Base-by-base conservation (phyloP, 2,888 invertebrate genomes). In the Sesia apiformis region DNA sequence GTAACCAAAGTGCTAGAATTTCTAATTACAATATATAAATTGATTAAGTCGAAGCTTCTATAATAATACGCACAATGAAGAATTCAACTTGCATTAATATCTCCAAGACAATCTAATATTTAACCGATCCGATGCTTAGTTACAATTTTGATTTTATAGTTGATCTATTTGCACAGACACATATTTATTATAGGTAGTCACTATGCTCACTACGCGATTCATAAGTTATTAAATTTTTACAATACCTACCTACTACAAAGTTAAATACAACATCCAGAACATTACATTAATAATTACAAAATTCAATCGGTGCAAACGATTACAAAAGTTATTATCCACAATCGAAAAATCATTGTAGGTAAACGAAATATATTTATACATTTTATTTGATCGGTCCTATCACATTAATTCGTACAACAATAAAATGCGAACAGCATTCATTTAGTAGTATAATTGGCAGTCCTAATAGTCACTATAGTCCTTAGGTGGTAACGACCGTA, bases 211-310 rank as follows among this genome's bases (percentile, higher is more conserved):
- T 84, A 86, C 82, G 79, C 74, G 67, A 84, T 80, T 82, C 79
- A 78, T 79, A 79, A 77, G 72, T 85, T 78, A 79, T 77, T 78
- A 77, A 74, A 72, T 81, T 80, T 86, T 80, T 87, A 87, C 86
- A 88, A 81, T 84, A 83, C 74, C 75, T 70, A 78, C 83, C 74
- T 70, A 78, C 84, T 82, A 84, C 78, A 76, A 76, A 82, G 78
- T 84, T 84, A 84, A 84, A 85, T 84, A 87, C 86, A 79, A 88
- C 88, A 88, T 86, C 75, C 84, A 86, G 86, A 88, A 84, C 72
- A 74, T 81, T 80, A 87, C 75, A 78, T 84, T 79, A 77, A 79
- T 87, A 84, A 84, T 87, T 86, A 88, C 86, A 88, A 86, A 85
- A 84, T 79, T 76, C 76, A 83, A 81, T 83, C 70, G 73, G 84